Evolutionary conservation across 1,140 invertebrate species (phyloP).

Genomic region (Popillia japonica): DNA sequence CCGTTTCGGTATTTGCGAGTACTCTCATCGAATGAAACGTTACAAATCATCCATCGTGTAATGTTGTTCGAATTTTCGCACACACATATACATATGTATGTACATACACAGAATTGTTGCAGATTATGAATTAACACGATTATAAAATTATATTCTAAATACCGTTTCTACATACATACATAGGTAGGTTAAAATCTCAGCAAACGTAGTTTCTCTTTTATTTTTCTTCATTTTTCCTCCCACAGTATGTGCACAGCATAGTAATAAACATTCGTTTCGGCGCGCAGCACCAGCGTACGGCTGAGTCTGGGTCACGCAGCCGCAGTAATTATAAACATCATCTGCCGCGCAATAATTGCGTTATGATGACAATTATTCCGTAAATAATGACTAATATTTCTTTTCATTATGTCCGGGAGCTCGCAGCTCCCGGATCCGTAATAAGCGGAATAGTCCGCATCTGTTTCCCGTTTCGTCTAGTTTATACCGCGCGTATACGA

Average conservation of each 20-base stretch:
- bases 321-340: constrained; percentile 3
- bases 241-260: too few species aligned
- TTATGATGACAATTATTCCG: constrained; percentile 5
- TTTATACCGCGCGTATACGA: not conserved
- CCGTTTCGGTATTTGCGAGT: not conserved
- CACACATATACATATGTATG: too few species aligned
- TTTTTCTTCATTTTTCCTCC: too few species aligned
- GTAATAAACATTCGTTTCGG: too few species aligned
- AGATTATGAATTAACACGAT: too few species aligned
- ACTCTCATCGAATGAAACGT: not conserved
- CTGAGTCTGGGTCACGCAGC: not conserved
- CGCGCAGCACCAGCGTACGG: not conserved
- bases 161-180: too few species aligned
- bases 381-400: constrained; percentile 33
- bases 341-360: constrained; percentile 10
- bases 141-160: too few species aligned
- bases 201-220: too few species aligned
- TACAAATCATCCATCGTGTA: not conserved
- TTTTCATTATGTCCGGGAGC: constrained; percentile 20
- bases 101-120: too few species aligned
- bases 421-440: not conserved
- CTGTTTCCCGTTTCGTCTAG: not conserved
- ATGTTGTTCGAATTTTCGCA: too few species aligned
- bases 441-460: constrained; percentile 14
- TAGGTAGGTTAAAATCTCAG: too few species aligned